These are phyloP conservation scores for Chrysina gloriosa DNA, from an alignment of 2,888 invertebrate genomes.

Conservation along the genomic window DNA sequence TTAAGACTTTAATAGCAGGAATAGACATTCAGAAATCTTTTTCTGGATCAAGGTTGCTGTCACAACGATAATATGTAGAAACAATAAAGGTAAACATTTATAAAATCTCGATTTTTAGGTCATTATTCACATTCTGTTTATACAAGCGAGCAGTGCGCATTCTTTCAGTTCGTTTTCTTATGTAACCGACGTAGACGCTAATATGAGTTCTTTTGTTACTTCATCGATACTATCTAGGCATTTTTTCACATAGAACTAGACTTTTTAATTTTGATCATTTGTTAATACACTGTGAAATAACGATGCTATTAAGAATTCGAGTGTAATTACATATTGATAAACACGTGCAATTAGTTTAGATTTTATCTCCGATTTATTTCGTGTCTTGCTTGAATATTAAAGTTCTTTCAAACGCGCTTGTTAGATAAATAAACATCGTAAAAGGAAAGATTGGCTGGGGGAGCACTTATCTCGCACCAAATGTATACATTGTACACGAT, in stretches of 20 bases:
- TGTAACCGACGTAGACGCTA: background rate
- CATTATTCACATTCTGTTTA: constrained; percentile 26
- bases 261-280: background rate
- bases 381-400: no score
- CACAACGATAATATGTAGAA: constrained; percentile 16
- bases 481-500: background rate
- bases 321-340: background rate
- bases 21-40: background rate
- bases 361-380: no score
- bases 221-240: background rate
- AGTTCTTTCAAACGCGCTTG: no score
- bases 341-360: background rate
- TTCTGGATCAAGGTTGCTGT: constrained; percentile 12
- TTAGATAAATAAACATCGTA: no score
- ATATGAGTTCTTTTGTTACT: background rate
- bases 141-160: background rate
- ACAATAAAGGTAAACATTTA: constrained; percentile 29
- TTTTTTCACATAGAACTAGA: background rate
- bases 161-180: constrained; percentile 3
- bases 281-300: background rate
- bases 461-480: background rate
- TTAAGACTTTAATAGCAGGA: background rate
- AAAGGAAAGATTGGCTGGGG: background rate
- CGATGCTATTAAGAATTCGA: background rate
- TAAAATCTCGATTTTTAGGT: background rate